Evolutionary conservation across 2,113 vertebrate species (phyloP).

Genomic region (Morone saxatilis): DNA sequence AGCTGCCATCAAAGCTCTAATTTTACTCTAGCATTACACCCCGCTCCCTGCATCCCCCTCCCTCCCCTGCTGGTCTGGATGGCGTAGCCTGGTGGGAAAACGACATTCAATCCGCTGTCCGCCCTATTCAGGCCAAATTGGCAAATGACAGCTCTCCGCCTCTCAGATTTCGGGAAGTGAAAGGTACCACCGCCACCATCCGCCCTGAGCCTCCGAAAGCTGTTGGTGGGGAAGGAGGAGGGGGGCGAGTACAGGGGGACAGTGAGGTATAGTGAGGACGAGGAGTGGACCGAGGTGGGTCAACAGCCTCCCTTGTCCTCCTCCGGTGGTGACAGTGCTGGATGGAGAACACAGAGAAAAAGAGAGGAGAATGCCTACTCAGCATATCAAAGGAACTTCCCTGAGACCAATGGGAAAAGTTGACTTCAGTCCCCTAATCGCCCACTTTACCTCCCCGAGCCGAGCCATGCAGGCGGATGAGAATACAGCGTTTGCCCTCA

Average conservation of each 20-base stretch:
- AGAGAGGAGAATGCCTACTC: constrained; percentile 71
- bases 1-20: constrained; percentile 89
- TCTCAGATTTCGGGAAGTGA: constrained; percentile 86
- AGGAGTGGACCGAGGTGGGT: constrained; percentile 73
- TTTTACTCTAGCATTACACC: constrained; percentile 92
- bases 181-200: constrained; percentile 72
- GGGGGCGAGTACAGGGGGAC: constrained; percentile 34
- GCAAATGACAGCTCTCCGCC: constrained; percentile 91
- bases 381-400: constrained; percentile 77
- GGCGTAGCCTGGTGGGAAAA: constrained; percentile 91
- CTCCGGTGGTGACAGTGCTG: constrained; percentile 41
- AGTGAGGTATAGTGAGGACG: constrained; percentile 38
- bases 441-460: constrained; percentile 62
- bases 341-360: constrained; percentile 68
- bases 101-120: constrained; percentile 91
- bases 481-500: constrained; percentile 47
- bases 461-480: constrained; percentile 29
- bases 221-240: constrained; percentile 38
- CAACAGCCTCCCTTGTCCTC: constrained; percentile 78
- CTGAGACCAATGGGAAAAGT: constrained; percentile 61
- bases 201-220: constrained; percentile 52
- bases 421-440: constrained; percentile 71
- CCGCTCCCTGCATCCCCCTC: constrained; percentile 72
- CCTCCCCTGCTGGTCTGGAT: constrained; percentile 85
- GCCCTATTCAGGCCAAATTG: constrained; percentile 88